phyloP scores from a whole-genome alignment of 2,113 vertebrate species.

The Sapajus apella region DNA sequence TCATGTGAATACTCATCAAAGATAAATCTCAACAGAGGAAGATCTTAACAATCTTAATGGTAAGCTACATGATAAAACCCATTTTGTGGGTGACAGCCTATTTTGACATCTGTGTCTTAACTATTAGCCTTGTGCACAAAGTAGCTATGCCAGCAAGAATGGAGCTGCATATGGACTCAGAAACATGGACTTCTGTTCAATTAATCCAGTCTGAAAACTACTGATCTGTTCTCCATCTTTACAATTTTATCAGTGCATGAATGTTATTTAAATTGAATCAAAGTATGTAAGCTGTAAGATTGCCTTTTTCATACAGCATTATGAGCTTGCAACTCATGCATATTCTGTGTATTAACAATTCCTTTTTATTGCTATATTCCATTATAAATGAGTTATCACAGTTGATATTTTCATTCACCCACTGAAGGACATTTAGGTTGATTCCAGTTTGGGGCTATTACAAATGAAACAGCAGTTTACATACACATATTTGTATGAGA shows the following conservation, averaged over 20 bases:
- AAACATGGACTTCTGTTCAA: background rate
- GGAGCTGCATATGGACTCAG: background rate
- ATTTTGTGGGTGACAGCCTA: background rate
- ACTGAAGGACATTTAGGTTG: background rate
- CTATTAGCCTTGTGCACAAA: background rate
- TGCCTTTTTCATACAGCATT: background rate
- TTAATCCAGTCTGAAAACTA: background rate
- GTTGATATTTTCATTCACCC: background rate
- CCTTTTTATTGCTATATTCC: background rate
- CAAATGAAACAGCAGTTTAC: background rate
- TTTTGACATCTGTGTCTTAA: background rate
- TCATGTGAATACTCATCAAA: background rate
- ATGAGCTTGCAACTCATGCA: background rate
- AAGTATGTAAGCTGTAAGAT: background rate
- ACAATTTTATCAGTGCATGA: background rate
- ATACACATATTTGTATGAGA: background rate
- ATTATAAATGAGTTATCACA: background rate
- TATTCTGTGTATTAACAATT: background rate
- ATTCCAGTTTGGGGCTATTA: background rate
- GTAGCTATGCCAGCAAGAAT: background rate
- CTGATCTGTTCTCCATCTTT: background rate
- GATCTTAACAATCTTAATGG: background rate
- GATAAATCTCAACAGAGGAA: background rate
- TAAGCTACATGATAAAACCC: background rate
- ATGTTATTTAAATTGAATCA: background rate